A percentile compares a stretch with the other conserved stretches of the same genome.
These are phyloP conservation scores for Esperia sulphurella DNA, from an alignment of 2,888 invertebrate species.

Conservation along the genomic window DNA sequence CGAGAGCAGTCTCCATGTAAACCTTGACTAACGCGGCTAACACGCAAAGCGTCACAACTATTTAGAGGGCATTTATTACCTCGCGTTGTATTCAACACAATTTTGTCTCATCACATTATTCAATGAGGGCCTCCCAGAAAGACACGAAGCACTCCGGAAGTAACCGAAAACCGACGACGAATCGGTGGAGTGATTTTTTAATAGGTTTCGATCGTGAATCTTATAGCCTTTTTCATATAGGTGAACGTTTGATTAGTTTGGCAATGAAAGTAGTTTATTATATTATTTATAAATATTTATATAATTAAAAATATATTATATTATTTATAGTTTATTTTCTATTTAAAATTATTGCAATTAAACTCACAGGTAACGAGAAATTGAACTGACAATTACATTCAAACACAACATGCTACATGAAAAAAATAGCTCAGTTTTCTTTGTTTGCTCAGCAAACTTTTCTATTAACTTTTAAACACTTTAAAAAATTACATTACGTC, in stretches of 20 bases:
- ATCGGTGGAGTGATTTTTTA: constrained; percentile 34
- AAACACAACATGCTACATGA: no score
- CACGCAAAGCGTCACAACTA: constrained; percentile 34
- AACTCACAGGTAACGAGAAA: background rate
- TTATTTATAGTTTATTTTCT: no score
- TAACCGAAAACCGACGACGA: constrained; percentile 36
- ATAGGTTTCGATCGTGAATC: constrained; percentile 31
- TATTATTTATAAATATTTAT: no score
- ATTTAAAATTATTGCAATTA: no score
- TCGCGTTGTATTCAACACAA: constrained; percentile 47
- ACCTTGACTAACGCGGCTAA: constrained; percentile 17
- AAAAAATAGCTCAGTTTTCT: no score
- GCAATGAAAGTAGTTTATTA: no score
- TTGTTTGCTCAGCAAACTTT: no score
- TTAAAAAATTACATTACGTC: background rate
- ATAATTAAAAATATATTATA: no score
- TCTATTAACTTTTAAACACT: background rate
- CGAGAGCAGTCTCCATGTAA: constrained; percentile 26
- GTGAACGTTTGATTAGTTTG: no score
- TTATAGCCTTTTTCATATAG: no score
- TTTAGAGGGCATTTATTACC: constrained; percentile 50
- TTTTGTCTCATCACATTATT: constrained; percentile 55
- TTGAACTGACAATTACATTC: no score
- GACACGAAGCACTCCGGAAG: constrained; percentile 37
- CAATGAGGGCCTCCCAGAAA: constrained; percentile 51